Conservation (phyloP, 2,888 invertebrate species). For the Philopedon plagiatum region DNA sequence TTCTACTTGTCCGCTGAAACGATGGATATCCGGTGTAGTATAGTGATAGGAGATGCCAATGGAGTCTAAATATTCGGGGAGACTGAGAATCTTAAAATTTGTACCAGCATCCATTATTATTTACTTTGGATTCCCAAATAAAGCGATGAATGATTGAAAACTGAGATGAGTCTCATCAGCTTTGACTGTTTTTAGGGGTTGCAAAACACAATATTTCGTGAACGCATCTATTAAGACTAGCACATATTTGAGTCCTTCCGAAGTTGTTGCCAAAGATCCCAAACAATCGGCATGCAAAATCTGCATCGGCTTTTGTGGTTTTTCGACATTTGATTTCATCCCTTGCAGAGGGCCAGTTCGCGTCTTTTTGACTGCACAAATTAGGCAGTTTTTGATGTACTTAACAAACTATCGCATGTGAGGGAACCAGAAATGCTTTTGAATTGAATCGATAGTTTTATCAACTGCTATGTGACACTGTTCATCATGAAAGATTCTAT, state of each 20-base stretch:
- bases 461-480: constrained; percentile 55
- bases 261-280: neutral
- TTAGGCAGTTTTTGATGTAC: constrained; percentile 33
- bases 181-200: constrained; percentile 49
- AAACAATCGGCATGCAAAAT: constrained; percentile 13
- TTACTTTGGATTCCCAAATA: constrained; percentile 50
- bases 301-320: constrained; percentile 41
- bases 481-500: constrained; percentile 56
- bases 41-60: constrained; percentile 12
- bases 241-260: constrained; percentile 22
- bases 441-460: constrained; percentile 47
- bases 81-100: constrained; percentile 50
- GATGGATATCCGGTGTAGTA: constrained; percentile 23
- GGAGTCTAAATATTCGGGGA: constrained; percentile 48
- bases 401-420: constrained; percentile 33
- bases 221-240: constrained; percentile 51
- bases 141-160: constrained; percentile 44
- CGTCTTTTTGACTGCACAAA: constrained; percentile 40
- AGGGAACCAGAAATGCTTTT: constrained; percentile 49
- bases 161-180: constrained; percentile 38
- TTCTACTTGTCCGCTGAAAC: no score
- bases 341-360: constrained; percentile 30
- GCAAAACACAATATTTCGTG: constrained; percentile 48
- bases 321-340: constrained; percentile 43
- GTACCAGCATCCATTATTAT: constrained; percentile 51